Conservation (phyloP, 2,797 vertebrate species). For the Prunella strophiata region DNA sequence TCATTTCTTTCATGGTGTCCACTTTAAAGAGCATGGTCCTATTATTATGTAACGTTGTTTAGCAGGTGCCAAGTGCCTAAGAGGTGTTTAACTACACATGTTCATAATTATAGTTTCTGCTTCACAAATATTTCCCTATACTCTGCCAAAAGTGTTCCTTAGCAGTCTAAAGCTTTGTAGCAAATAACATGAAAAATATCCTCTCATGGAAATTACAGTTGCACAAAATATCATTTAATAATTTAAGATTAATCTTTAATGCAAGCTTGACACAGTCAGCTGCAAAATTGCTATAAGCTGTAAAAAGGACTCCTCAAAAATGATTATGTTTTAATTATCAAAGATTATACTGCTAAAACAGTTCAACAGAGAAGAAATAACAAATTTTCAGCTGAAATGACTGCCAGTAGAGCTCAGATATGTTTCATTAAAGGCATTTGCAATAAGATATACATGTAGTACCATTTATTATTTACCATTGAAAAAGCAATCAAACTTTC, state of each 20-base stretch:
- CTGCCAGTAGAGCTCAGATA: not conserved
- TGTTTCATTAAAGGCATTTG: slow-evolving; percentile 27
- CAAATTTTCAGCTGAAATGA: slow-evolving; percentile 13
- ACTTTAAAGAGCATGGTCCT: not conserved
- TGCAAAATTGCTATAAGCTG: not conserved
- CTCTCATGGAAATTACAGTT: slow-evolving; percentile 17
- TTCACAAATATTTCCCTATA: slow-evolving; percentile 38
- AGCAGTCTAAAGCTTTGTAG: slow-evolving; percentile 3
- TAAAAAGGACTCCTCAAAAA: slow-evolving; percentile 5
- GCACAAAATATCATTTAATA: slow-evolving; percentile 46
- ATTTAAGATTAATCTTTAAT: slow-evolving; percentile 29
- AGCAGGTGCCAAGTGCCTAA: not conserved
- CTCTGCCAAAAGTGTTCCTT: slow-evolving; percentile 33
- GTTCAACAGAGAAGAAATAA: slow-evolving; percentile 32
- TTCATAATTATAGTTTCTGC: slow-evolving; percentile 30
- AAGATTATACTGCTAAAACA: slow-evolving; percentile 16
- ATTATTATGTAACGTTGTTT: not conserved
- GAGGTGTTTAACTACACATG: slow-evolving; percentile 1
- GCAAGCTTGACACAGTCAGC: slow-evolving; percentile 3
- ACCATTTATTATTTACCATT: not conserved
- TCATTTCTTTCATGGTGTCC: not conserved
- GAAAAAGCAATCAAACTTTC: not conserved
- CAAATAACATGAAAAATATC: slow-evolving; percentile 38
- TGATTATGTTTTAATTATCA: slow-evolving; percentile 39
- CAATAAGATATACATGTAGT: not conserved